phyloP scores from a whole-genome alignment of 2,113 vertebrate genomes.

The Butastur rufipennis region DNA sequence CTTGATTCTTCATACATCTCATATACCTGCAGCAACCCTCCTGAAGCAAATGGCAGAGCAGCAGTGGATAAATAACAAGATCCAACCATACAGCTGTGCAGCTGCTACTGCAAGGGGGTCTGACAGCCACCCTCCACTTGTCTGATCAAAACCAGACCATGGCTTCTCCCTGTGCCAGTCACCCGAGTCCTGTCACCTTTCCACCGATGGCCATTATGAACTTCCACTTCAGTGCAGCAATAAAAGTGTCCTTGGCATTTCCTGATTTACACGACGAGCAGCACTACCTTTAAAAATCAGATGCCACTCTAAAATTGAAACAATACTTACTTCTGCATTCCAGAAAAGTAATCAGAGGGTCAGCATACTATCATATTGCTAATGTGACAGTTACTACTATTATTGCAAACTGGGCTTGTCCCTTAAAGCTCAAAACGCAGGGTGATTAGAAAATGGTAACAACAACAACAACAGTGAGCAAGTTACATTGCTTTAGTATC shows the following conservation, averaged over 20 bases:
- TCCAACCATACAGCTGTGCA: not conserved
- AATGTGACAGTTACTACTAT: not conserved
- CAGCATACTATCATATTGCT: not conserved
- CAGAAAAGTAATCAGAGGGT: not conserved
- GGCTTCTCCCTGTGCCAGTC: not conserved
- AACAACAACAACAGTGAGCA: not conserved
- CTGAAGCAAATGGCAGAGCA: not conserved
- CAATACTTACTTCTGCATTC: not conserved
- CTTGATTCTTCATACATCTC: not conserved
- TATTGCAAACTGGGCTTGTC: not conserved
- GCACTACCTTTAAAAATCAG: not conserved
- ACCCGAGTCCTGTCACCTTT: not conserved
- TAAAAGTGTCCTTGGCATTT: not conserved
- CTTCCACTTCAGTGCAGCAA: not conserved
- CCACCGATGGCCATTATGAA: not conserved
- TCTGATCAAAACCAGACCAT: not conserved
- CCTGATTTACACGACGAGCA: not conserved
- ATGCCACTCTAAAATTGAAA: not conserved
- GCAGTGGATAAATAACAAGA: not conserved
- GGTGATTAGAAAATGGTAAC: not conserved
- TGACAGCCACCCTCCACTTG: not conserved
- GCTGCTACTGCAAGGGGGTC: rapidly evolving
- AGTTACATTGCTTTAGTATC: not conserved
- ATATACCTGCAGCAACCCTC: not conserved
- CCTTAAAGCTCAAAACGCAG: not conserved